Conservation (phyloP, 2,797 vertebrate genomes). For the Pipistrellus nathusii region DNA sequence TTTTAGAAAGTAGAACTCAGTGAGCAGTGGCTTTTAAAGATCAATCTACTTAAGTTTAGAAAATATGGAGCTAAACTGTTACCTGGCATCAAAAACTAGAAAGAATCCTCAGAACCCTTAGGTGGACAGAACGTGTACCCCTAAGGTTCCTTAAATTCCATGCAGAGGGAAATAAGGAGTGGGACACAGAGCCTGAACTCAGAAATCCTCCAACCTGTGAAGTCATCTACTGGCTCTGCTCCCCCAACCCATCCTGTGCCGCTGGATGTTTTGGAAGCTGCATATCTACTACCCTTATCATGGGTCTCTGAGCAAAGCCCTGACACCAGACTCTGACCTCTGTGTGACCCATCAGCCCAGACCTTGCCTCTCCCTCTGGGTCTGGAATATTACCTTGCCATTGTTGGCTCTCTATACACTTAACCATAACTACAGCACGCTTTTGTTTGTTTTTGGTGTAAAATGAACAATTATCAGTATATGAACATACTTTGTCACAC, state of each 20-base stretch:
- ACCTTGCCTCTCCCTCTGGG: background rate
- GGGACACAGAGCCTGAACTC: background rate
- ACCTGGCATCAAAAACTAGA: background rate
- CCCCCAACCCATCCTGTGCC: background rate
- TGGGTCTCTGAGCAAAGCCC: rapidly evolving
- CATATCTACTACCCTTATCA: rapidly evolving
- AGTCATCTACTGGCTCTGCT: too few relatives aligned
- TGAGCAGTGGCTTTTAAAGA: background rate
- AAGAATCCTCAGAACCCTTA: background rate
- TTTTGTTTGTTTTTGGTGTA: slow-evolving; percentile 66
- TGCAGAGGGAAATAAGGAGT: background rate
- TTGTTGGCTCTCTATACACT: slow-evolving; percentile 61
- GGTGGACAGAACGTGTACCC: background rate
- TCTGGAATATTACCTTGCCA: slow-evolving; percentile 52
- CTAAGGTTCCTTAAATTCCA: background rate
- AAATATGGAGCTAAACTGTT: background rate
- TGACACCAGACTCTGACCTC: too few relatives aligned
- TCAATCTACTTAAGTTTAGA: background rate
- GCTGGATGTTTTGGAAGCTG: background rate
- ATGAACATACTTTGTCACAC: slow-evolving; percentile 69
- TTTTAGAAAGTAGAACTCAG: background rate
- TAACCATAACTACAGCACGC: slow-evolving; percentile 16
- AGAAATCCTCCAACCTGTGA: background rate
- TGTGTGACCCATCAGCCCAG: background rate
- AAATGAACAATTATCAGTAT: slow-evolving; percentile 72